Percentiles rank a stretch among this genome's conserved stretches.
Conservation (phyloP, 1,140 invertebrate species). For the Trichomalopsis sarcophagae region DNA sequence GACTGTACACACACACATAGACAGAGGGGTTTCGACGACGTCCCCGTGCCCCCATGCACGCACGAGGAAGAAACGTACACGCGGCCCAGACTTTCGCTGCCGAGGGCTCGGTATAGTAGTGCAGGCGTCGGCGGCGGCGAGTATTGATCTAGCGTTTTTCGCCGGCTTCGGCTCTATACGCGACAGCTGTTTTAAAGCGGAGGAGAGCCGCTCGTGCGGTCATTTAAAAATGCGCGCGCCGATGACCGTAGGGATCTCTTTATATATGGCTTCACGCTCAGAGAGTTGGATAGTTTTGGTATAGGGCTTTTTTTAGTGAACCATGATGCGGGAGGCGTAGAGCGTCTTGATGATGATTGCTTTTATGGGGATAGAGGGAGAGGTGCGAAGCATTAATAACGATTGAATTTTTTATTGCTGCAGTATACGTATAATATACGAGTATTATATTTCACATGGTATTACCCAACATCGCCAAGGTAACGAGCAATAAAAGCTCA, state of each 20-base stretch:
- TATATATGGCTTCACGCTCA: too few relatives aligned
- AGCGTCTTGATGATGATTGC: neutral
- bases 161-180: neutral
- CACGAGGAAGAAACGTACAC: neutral
- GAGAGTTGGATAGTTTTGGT: too few relatives aligned
- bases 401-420: too few relatives aligned
- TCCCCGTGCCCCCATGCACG: neutral
- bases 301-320: too few relatives aligned
- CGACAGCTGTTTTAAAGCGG: constrained; percentile 42
- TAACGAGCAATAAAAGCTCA: neutral
- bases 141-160: constrained; percentile 49
- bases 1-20: neutral
- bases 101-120: too few relatives aligned
- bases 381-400: too few relatives aligned
- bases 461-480: neutral
- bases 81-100: neutral
- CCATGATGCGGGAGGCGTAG: too few relatives aligned
- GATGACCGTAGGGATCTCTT: neutral
- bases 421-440: too few relatives aligned
- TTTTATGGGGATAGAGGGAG: neutral
- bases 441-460: too few relatives aligned
- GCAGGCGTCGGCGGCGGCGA: neutral
- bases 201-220: neutral
- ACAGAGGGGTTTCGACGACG: neutral
- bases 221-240: constrained; percentile 26